A percentile compares a stretch with the other conserved stretches of the same genome.
Evolutionary conservation across 2,113 vertebrate species (phyloP).

Genomic region (Mystacornis crossleyi): DNA sequence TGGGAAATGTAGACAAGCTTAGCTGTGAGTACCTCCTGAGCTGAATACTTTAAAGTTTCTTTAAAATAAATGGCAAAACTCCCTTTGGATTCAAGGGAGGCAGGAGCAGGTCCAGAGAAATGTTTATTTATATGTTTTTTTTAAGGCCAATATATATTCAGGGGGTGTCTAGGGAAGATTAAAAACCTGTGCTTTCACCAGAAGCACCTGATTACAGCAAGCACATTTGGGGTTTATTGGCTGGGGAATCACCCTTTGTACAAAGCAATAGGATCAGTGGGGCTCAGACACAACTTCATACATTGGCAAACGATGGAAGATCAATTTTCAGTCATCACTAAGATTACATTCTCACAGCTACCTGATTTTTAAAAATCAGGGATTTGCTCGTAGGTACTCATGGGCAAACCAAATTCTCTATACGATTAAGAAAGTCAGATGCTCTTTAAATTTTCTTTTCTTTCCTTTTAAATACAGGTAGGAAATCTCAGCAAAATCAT

Average conservation of each 20-base stretch:
- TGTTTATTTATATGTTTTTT: background rate
- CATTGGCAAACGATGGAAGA: background rate
- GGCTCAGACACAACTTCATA: background rate
- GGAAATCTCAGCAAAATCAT: conserved; percentile 91
- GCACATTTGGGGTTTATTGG: background rate
- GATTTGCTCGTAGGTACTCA: background rate
- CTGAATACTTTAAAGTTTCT: background rate
- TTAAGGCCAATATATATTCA: background rate
- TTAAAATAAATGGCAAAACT: background rate
- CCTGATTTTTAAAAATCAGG: background rate
- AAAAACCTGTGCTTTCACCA: background rate
- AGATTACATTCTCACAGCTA: background rate
- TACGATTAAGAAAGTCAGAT: background rate
- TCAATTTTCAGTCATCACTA: background rate
- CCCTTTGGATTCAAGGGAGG: background rate
- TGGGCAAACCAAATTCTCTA: background rate
- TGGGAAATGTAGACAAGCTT: background rate
- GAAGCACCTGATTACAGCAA: background rate
- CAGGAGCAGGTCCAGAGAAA: background rate
- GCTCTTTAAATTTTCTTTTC: background rate
- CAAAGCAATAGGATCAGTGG: background rate
- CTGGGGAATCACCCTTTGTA: background rate
- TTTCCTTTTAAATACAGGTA: conserved; percentile 78
- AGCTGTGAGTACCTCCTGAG: background rate
- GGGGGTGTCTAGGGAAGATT: background rate